These are phyloP conservation scores for Chroicocephalus ridibundus DNA, from an alignment of 2,113 vertebrate genomes.

Conservation along the genomic window DNA sequence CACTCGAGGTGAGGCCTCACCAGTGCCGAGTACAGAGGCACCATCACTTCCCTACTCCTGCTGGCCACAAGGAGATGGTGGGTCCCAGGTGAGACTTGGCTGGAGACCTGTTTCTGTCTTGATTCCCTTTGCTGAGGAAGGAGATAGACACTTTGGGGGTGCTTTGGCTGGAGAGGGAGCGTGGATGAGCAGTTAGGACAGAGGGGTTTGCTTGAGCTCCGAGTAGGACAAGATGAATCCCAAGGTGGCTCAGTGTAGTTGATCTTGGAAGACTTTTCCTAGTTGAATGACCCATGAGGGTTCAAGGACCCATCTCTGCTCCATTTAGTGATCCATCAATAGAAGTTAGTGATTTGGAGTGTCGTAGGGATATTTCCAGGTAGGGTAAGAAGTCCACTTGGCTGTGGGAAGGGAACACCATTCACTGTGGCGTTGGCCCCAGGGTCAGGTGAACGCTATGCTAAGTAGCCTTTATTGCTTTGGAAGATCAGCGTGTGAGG, in stretches of 20 bases:
- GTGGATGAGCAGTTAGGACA: neutral
- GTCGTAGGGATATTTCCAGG: neutral
- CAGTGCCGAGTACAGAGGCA: no score
- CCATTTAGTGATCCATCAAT: neutral
- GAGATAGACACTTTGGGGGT: neutral
- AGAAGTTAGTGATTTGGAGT: neutral
- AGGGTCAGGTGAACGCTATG: neutral
- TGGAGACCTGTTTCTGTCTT: neutral
- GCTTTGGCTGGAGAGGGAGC: neutral
- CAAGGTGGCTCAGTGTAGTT: neutral
- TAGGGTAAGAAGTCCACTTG: neutral
- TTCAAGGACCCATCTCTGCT: neutral
- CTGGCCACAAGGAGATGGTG: no score
- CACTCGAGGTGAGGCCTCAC: no score
- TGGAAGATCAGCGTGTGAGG: neutral
- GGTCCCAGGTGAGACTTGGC: neutral
- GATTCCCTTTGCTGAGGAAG: neutral
- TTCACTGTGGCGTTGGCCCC: neutral
- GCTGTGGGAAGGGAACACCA: neutral
- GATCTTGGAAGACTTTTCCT: neutral
- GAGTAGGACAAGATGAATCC: neutral
- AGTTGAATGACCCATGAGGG: neutral
- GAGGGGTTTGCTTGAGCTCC: neutral
- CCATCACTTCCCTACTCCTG: no score
- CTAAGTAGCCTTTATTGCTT: neutral